Percentiles rank a stretch among this genome's conserved stretches.
These are phyloP conservation scores for Ophion obscuratus DNA, from an alignment of 2,888 invertebrate species.

Conservation along the genomic window DNA sequence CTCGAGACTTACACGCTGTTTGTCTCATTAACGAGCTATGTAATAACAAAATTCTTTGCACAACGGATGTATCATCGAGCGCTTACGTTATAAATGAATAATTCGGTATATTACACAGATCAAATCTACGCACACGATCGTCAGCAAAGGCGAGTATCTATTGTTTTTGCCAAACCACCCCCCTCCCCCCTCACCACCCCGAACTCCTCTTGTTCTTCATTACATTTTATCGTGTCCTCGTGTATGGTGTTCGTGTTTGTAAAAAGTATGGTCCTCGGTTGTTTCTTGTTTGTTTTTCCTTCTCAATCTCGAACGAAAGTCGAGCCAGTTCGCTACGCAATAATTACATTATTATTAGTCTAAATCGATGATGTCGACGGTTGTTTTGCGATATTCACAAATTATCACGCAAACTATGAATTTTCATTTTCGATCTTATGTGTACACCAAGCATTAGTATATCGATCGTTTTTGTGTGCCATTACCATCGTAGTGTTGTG, in stretches of 20 bases:
- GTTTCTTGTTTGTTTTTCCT: slow-evolving; percentile 50
- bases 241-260: slow-evolving; percentile 44
- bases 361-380: slow-evolving; percentile 36
- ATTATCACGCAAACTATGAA: slow-evolving; percentile 18
- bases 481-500: no score
- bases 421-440: not conserved
- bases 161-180: not conserved
- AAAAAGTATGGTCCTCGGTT: slow-evolving; percentile 77
- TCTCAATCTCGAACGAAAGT: slow-evolving; percentile 75
- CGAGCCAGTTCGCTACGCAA: slow-evolving; percentile 73
- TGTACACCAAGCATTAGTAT: not conserved
- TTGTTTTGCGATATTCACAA: slow-evolving; percentile 27
- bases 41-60: slow-evolving; percentile 57
- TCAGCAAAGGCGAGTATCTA: slow-evolving; percentile 29
- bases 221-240: slow-evolving; percentile 16
- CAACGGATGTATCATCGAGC: slow-evolving; percentile 54
- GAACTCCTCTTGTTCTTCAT: not conserved
- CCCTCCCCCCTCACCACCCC: not conserved
- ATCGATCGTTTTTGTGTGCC: not conserved
- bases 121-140: slow-evolving; percentile 13
- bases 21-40: slow-evolving; percentile 47
- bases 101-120: slow-evolving; percentile 49
- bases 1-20: slow-evolving; percentile 46
- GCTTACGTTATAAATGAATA: slow-evolving; percentile 36
- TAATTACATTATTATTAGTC: slow-evolving; percentile 62